phyloP scores from a whole-genome alignment of 2,113 vertebrate species.

The Clarias magur region DNA sequence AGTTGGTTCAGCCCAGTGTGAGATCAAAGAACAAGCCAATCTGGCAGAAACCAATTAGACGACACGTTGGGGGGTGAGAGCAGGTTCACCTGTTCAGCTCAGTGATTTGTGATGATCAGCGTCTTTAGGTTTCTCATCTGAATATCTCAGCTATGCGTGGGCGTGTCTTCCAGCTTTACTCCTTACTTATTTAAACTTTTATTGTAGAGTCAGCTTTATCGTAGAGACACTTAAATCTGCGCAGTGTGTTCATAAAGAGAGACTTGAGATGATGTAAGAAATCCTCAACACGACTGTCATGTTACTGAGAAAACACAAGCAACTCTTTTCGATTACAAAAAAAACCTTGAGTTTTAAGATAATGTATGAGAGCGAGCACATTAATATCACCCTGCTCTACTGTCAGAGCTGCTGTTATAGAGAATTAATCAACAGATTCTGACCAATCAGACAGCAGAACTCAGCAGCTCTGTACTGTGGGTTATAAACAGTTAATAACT shows the following conservation, averaged over 20 bases:
- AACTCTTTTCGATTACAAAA: too few species aligned
- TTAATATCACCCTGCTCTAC: background rate
- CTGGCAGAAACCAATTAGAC: conserved; percentile 5
- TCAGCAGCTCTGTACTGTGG: background rate
- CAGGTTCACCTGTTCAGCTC: background rate
- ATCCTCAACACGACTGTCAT: background rate
- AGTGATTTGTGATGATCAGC: background rate
- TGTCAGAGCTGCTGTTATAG: background rate
- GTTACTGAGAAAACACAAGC: background rate
- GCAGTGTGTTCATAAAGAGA: background rate
- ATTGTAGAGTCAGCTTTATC: background rate
- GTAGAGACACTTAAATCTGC: too few species aligned
- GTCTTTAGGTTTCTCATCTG: background rate
- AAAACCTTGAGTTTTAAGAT: too few species aligned
- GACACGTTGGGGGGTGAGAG: background rate
- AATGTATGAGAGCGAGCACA: background rate
- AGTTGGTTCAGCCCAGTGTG: conserved; percentile 13
- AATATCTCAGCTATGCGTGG: background rate
- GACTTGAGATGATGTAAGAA: background rate
- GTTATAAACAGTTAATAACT: background rate
- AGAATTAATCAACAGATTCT: too few species aligned
- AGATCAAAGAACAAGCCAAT: background rate
- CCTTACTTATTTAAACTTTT: background rate
- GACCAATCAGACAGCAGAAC: background rate
- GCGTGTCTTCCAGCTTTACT: background rate